Conservation (phyloP, 2,888 invertebrate genomes). For the Latrodectus hesperus region DNA sequence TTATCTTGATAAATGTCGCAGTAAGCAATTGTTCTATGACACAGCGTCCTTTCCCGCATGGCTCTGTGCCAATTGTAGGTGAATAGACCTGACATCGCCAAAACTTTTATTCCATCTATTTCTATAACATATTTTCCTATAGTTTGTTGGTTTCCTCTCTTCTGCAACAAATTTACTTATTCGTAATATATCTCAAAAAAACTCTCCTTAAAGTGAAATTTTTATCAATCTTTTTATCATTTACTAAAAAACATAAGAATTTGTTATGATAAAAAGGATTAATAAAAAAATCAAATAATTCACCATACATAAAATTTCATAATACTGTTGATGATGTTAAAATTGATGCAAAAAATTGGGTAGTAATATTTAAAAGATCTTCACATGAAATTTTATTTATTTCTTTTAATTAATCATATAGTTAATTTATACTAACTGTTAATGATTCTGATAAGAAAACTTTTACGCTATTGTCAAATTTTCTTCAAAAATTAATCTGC, state of each 20-base stretch:
- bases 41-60: conserved; percentile 41
- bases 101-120: background rate
- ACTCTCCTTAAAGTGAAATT: background rate
- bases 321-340: too few relatives aligned
- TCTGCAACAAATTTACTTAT: background rate
- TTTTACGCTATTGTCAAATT: too few relatives aligned
- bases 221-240: background rate
- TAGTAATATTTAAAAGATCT: too few relatives aligned
- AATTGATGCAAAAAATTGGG: too few relatives aligned
- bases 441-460: too few relatives aligned
- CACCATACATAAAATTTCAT: too few relatives aligned
- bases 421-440: too few relatives aligned
- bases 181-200: too few relatives aligned
- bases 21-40: conserved; percentile 35
- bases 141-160: conserved; percentile 1
- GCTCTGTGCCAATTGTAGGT: conserved; percentile 40
- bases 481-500: too few relatives aligned
- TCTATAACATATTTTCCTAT: background rate
- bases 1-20: conserved; percentile 44
- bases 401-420: too few relatives aligned
- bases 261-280: background rate
- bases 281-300: too few relatives aligned
- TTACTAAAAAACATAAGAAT: background rate
- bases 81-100: conserved; percentile 9
- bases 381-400: too few relatives aligned